Base-by-base conservation (phyloP, 2,113 vertebrate genomes). In the Neodon shergylaensis region DNA sequence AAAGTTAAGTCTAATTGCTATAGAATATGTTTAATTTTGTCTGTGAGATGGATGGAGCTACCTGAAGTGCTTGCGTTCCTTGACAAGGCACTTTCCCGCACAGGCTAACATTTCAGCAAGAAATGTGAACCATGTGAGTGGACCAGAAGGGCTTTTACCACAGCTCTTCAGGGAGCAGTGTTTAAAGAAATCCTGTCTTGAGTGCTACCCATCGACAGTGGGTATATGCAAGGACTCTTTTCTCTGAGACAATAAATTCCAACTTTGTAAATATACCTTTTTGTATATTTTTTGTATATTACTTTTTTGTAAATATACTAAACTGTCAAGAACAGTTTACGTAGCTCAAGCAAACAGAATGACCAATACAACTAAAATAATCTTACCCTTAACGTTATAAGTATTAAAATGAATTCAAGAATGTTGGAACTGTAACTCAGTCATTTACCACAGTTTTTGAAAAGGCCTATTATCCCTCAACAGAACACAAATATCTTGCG, bases 391-490 rank as follows among this genome's bases (percentile, higher is more conserved):
- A 47, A 78, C 24, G 16, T 24, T 91, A 49, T 68, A 54, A 76
- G 52, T 78, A 82, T 88, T 79, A 42, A 85, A 47, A 74, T 87
- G 3, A 28, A 54, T 54, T 93, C 22, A n/a, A 3, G 8, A 73
- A 0, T 49, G 10, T 16, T 42, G 11, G 17, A 79, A 49, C 42
- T 91, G 74, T 72, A 19, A 21, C 13, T 1, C 3, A 58, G 28
- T 74, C n/a, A 47, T 26, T 85, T 72, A n/a, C 5, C 14, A 9
- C 81, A 91, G 33, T 44, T 52, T 85, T 36, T 61, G 58, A 39
- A 63, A 26, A 83, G 26, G 3, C 3, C 8, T 63, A n/a, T 94
- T 65, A 66, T 65, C 16, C 39, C 92, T 47, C 96, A 95, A 91
- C 74, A 93, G 33, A 79, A 42, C 61, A 76, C 39, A 0, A 52